Evolutionary conservation across 2,113 vertebrate species (phyloP), one percentile per base, ranked within the genome.

Genomic region (Heteronetta atricapilla): DNA sequence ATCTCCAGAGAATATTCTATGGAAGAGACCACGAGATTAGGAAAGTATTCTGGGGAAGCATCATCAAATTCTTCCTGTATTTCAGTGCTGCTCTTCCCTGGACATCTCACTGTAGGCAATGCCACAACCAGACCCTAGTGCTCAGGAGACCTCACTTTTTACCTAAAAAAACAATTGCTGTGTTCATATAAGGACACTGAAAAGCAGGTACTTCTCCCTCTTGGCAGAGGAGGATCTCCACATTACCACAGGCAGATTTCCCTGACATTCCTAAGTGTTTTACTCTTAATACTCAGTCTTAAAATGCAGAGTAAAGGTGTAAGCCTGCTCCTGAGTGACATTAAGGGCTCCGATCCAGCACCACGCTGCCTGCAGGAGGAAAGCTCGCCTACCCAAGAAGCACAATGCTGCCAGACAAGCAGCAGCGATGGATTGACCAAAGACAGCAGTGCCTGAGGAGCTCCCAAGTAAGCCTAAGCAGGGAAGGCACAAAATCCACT

Each of bases 341-440:
- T 23, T 8, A n/a, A 23, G 31, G n/a, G 55, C 77, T 78, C 36
- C 18, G 16, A 29, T 15, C n/a, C 44, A 46, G 81, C 60, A 59
- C 36, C 33, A n/a, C 5, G 3, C 34, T 26, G 28, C 13, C 36
- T 17, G 44, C 36, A 72, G 58, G 25, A 70, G 56, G 44, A 66
- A 66, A 83, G 23, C 29, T 29, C 72, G 11, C 31, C 55, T 36
- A 10, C 81, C 58, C 50, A 10, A 44, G 81, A 22, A 31, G 58
- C 31, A 6, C 15, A 19, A 21, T 1, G 3, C 12, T 6, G 9
- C 1, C 21, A 22, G 58, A 10, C 0, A 1, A 44, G 19, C n/a
- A 64, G 50, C 42, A 42, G 31, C 11, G 22, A 66, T 1, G 2
- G 77, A 26, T 0, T 38, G 59, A 46, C 36, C 81, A 9, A 44